Conservation (phyloP, 30 jellyfish, hydroid and myxozoan genomes). For the Turritopsis dohrnii region DNA sequence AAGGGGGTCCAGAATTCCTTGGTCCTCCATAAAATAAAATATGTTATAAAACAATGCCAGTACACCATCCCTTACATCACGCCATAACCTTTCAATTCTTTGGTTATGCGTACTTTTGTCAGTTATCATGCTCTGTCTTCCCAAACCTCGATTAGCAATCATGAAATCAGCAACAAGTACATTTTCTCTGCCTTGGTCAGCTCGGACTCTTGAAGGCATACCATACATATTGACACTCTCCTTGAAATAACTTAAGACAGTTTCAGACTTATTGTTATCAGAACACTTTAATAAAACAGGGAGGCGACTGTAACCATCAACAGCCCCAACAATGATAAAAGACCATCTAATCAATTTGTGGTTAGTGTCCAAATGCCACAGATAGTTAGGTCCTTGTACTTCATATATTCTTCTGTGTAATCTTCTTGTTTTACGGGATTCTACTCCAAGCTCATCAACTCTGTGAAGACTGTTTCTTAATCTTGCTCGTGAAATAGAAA, state of each 20-base stretch:
- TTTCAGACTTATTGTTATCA: constrained; percentile 28
- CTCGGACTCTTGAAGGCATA: constrained; percentile 41
- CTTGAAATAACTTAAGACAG: constrained; percentile 25
- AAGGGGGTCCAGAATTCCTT: no score
- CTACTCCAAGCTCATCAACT: constrained; percentile 14
- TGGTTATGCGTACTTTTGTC: no score
- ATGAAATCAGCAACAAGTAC: constrained; percentile 38
- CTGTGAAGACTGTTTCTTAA: background rate
- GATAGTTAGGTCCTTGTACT: constrained; percentile 18
- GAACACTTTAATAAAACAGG: constrained; percentile 39
- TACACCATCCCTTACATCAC: no score
- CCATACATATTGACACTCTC: constrained; percentile 39
- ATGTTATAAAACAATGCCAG: no score
- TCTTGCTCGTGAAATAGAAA: background rate
- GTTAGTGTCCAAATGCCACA: constrained; percentile 28
- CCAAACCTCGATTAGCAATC: background rate
- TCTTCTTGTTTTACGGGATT: constrained; percentile 2
- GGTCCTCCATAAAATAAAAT: no score
- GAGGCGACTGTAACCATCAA: constrained; percentile 27
- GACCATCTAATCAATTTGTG: constrained; percentile 29
- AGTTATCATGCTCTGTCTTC: background rate
- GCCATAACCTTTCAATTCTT: no score
- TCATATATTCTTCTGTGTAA: background rate
- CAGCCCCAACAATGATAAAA: constrained; percentile 9
- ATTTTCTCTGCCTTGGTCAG: constrained; percentile 58